Evolutionary conservation across 2,113 vertebrate genomes (phyloP), one percentile per base, ranked within the genome.

Genomic region (Sinocyclocheilus rhinocerous): DNA sequence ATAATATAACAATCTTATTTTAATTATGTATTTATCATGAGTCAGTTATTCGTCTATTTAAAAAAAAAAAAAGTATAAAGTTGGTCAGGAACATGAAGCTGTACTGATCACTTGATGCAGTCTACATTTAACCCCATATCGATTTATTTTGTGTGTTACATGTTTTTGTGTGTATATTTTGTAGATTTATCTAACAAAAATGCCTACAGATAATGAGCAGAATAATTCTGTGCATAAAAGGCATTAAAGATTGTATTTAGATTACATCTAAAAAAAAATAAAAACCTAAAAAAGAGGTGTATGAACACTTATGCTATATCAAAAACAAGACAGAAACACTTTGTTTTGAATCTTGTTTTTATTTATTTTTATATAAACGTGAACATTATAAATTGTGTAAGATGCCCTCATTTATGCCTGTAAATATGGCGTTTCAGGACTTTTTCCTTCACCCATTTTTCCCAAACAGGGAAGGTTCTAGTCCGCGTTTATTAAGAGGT

Each of bases 111-210:
- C 15, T n/a, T 39, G 11, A 70, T 45, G 16, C 16, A 9, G 12
- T 79, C 26, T 78, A 78, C 29, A 26, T 63, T 80, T 42, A 80
- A 80, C 57, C 22, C 13, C 36, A 18, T 42, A 24, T 65, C 12
- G 9, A 36, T 83, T 70, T 69, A 69, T 36, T 69, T 82, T 67
- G 76, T 80, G 42, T 70, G 63, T 69, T 78, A 50, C n/a, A 50
- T 82, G 45, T 33, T 69, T 33, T 29, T 70, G 81, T 24, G 26
- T 69, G 48, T 26, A 67, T 67, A 63, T 81, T 33, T 70, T 82
- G 11, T 52, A 48, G 65, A 70, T 69, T 77, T 52, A 78, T 33
- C 48, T 18, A 78, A 59, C 76, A 55, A 22, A 45, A 50, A 82
- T 50, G 42, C 10, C 42, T 55, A 36, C 45, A 83, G 11, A 50